Percentiles rank a stretch among this genome's conserved stretches.
phyloP scores from a whole-genome alignment of 23 tunicate species.

The Ascidia mentula region DNA sequence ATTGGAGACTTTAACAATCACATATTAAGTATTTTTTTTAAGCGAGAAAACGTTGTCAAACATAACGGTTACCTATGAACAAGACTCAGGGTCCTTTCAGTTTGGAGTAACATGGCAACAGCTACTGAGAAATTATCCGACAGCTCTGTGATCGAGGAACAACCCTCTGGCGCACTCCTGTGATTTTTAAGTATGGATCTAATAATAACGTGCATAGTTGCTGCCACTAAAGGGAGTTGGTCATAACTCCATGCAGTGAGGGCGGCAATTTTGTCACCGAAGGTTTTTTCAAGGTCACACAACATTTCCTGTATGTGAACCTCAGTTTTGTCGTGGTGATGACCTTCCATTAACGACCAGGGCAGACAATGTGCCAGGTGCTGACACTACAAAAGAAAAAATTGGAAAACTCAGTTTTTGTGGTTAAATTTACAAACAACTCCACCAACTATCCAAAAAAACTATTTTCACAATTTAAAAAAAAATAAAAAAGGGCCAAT shows the following conservation, averaged over 20 bases:
- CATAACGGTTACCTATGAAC: constrained; percentile 22
- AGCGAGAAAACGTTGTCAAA: no score
- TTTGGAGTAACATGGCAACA: constrained; percentile 12
- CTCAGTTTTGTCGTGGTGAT: constrained; percentile 4
- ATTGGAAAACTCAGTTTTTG: no score
- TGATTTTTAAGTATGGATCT: constrained; percentile 15
- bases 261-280: constrained; percentile 17
- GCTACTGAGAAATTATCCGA: constrained; percentile 20
- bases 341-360: neutral
- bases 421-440: no score
- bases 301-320: constrained; percentile 14
- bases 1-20: no score
- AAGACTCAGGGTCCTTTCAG: neutral
- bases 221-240: constrained; percentile 11
- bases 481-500: no score
- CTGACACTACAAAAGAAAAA: constrained; percentile 12
- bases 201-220: constrained; percentile 9
- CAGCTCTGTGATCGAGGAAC: constrained; percentile 34
- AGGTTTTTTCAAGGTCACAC: neutral
- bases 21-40: no score
- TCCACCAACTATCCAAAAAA: no score
- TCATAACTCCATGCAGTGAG: constrained; percentile 14
- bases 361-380: constrained; percentile 15
- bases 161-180: constrained; percentile 62
- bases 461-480: no score